Base-by-base conservation (phyloP, 1,140 invertebrate genomes). In the Hirudo medicinalis region DNA sequence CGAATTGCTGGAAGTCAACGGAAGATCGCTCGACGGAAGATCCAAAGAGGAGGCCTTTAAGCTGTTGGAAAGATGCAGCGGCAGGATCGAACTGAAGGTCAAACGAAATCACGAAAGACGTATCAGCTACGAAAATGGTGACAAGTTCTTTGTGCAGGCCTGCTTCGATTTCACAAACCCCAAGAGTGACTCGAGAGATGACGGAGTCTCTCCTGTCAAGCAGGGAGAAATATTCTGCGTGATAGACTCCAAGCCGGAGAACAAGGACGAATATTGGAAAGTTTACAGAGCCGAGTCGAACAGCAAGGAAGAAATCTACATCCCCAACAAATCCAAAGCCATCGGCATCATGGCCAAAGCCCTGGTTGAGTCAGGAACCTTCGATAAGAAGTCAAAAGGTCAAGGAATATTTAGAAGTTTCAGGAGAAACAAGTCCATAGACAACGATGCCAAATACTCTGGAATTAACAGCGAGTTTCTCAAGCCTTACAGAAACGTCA, bases 21-120 rank as follows among this genome's bases (percentile, higher is more conserved):
- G 70, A 25, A 25, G 36, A 29, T 49, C 20, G 2, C 19, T 74
- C 22, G 53, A 69, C 17, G 43, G 63, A 67, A 6, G 27, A 53
- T 72, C 73, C 25, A 72, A 72, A 43, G 73, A 74, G 63, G 73
- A 74, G 57, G 57, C 29, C 11, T n/a, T 63, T 1, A 63, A 20
- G 57, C 4, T 63, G 57, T 11, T 63, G 57, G 29, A 22, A 32
- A 22, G 57, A 63, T 22, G 22, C 22, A 32, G 57, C 57, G 57
- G 29, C 0, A 22, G 29, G 29, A 63, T 63, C 11, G 29, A 63
- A 32, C 22, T 63, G 6, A 63, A 63, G 57, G 57, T 63, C 57
- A 63, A 63, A 22, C 22, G 57, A 20, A 63, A 63, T 25, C 29
- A 22, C 0, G 57, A 63, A 20, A 63, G 19, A 15, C 57, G 57